phyloP scores from a whole-genome alignment of 2,888 invertebrate species.

The Nomada lathburiana region DNA sequence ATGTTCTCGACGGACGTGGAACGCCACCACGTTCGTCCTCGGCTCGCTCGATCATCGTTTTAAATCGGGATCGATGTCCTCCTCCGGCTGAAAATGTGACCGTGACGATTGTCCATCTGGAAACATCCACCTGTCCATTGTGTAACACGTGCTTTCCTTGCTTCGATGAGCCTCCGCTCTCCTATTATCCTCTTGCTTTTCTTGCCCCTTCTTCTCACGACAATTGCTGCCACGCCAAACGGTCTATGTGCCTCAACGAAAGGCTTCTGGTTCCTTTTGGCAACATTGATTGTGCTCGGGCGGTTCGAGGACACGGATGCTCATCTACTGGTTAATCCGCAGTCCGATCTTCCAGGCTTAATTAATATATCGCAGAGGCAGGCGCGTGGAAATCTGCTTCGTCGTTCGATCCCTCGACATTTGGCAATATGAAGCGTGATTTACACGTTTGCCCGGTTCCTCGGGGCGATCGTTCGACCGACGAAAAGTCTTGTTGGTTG shows the following conservation, averaged over 20 bases:
- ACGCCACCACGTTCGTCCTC: conserved; percentile 53
- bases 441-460: conserved; percentile 17
- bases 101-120: conserved; percentile 37
- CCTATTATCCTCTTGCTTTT: conserved; percentile 3
- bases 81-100: conserved; percentile 42
- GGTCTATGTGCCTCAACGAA: background rate
- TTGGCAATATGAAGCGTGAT: background rate
- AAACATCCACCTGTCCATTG: conserved; percentile 36
- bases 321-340: background rate
- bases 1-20: conserved; percentile 26
- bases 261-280: background rate
- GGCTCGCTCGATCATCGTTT: conserved; percentile 59
- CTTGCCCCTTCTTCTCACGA: background rate
- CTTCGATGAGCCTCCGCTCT: conserved; percentile 27
- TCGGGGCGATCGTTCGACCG: background rate
- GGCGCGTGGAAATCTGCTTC: conserved; percentile 16
- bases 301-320: conserved; percentile 1
- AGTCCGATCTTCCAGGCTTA: conserved; percentile 12
- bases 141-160: conserved; percentile 41
- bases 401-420: background rate
- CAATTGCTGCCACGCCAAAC: background rate
- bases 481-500: conserved; percentile 2
- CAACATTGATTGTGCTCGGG: background rate
- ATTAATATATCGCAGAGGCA: conserved; percentile 10
- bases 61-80: conserved; percentile 56